phyloP scores from a whole-genome alignment of 2,113 vertebrate species.

The Epinephelus lanceolatus region DNA sequence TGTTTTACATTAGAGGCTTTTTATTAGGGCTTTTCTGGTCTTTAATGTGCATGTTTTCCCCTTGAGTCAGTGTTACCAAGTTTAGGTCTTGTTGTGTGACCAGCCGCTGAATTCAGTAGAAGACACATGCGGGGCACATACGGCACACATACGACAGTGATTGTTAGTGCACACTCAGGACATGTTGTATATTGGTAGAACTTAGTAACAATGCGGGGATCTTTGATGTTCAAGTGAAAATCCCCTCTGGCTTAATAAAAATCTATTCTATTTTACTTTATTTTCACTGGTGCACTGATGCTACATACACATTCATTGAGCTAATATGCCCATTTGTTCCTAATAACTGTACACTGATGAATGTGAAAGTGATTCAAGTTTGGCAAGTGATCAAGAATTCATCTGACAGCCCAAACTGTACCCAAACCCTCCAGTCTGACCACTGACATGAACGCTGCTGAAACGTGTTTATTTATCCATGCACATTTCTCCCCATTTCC shows the following conservation, averaged over 20 bases:
- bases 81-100: slow-evolving; percentile 72
- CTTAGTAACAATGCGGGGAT: slow-evolving; percentile 27
- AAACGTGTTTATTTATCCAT: slow-evolving; percentile 72
- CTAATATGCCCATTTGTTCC: slow-evolving; percentile 43
- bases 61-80: slow-evolving; percentile 78
- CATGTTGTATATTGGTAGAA: slow-evolving; percentile 21
- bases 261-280: slow-evolving; percentile 17
- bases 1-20: slow-evolving; percentile 81
- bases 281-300: slow-evolving; percentile 7
- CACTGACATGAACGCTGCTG: slow-evolving; percentile 50
- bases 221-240: slow-evolving; percentile 55
- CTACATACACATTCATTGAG: slow-evolving; percentile 10
- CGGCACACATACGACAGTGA: slow-evolving; percentile 38
- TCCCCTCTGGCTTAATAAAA: slow-evolving; percentile 24
- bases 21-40: slow-evolving; percentile 82
- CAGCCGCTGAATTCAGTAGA: slow-evolving; percentile 45
- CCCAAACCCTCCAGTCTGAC: slow-evolving; percentile 45
- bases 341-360: slow-evolving; percentile 57
- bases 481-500: slow-evolving; percentile 65
- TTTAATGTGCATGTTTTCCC: slow-evolving; percentile 82
- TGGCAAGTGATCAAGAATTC: slow-evolving; percentile 62
- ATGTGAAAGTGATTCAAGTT: slow-evolving; percentile 42
- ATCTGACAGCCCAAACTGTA: slow-evolving; percentile 51
- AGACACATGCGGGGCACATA: slow-evolving; percentile 59
- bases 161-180: slow-evolving; percentile 21